These are phyloP conservation scores for Eriocheir sinensis DNA, from an alignment of 1,140 invertebrate species.

Conservation along the genomic window DNA sequence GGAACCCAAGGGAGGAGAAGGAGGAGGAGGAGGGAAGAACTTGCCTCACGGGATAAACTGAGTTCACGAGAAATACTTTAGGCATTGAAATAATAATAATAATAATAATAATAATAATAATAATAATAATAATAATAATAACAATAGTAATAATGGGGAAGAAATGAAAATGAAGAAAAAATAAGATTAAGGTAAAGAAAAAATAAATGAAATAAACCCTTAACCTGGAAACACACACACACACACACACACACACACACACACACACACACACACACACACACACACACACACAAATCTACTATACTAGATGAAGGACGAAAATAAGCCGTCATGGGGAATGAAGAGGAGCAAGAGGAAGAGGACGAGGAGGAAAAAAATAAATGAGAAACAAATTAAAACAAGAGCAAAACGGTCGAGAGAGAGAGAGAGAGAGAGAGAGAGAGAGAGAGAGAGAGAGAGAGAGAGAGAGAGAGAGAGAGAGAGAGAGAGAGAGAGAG, in stretches of 20 bases:
- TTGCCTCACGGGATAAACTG: background rate
- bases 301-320: constrained; percentile 10
- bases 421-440: background rate
- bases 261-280: constrained; percentile 22
- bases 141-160: background rate
- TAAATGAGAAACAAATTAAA: too few relatives aligned
- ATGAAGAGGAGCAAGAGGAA: background rate
- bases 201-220: too few relatives aligned
- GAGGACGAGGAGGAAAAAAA: background rate
- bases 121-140: constrained; percentile 9
- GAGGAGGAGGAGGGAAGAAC: background rate
- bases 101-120: background rate
- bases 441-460: too few relatives aligned
- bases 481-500: background rate
- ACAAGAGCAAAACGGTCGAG: background rate
- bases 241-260: constrained; percentile 12
- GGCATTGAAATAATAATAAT: too few relatives aligned
- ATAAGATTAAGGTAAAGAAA: too few relatives aligned
- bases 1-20: background rate
- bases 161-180: background rate
- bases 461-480: background rate
- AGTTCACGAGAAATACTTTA: too few relatives aligned
- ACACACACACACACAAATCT: background rate
- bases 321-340: background rate
- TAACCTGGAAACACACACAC: constrained; percentile 22